Evolutionary conservation across 2,888 invertebrate species (phyloP), one percentile per base, ranked within the genome.

Genomic region (Electrophaes corylata): DNA sequence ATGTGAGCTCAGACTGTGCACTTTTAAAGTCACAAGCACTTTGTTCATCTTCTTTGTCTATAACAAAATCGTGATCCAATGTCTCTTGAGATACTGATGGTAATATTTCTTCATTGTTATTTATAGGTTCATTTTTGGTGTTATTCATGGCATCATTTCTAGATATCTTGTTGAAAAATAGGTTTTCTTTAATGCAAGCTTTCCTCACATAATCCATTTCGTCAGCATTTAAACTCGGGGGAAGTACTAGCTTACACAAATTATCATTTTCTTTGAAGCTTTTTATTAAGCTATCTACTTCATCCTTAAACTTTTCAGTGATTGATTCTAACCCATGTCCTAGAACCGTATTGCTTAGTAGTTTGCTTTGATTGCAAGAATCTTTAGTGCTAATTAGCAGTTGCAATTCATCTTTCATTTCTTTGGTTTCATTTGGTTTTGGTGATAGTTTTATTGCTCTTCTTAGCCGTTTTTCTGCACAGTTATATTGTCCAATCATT

Each of bases 381-480:
- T 79, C 76, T 52, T 74, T 78, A 29, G 84, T 78, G 40, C 74
- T 81, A 37, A 83, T 66, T 37, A 94, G 77, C 16, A 86, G 68
- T 10, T 90, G 73, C 31, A 94, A 84, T 84, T 95, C 95, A 2
- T 83, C 81, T 20, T 86, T 78, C 18, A 95, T 92, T 14, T 92
- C 91, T 5, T 81, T 71, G 72, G 93, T 93, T 4, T 85, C n/a
- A n/a, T n/a, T n/a, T n/a, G n/a, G n/a, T n/a, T n/a, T 79, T 0
- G 95, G 94, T 59, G 92, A 87, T 23, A 94, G 65, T 47, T 76
- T 78, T 23, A 92, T 84, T 1, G 95, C 94, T 61, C 78, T 81
- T 37, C 88, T 83, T 5, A 96, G 79, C 66, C 89, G 83, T 40
- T 83, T 85, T 62, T 93, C 92, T 0, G 96, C 95, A 26, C 71